These are phyloP conservation scores for Protomyctophum bolini DNA, from an alignment of 2,113 vertebrate species.

Conservation along the genomic window DNA sequence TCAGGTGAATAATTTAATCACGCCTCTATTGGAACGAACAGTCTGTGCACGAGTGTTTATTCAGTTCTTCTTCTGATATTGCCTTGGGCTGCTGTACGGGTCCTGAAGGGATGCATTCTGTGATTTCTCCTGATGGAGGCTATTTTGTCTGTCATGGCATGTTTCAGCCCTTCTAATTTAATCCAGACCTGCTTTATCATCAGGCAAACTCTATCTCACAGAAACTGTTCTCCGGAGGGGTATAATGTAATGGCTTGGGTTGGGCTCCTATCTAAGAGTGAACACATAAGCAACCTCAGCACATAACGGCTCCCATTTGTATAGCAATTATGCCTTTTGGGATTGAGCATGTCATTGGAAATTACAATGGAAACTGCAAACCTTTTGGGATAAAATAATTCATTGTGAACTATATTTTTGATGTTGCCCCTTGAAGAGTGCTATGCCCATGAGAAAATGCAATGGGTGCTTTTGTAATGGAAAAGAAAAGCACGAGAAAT, in stretches of 20 bases:
- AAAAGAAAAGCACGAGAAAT: background rate
- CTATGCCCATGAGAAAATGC: slow-evolving; percentile 41
- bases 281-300: slow-evolving; percentile 54
- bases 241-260: slow-evolving; percentile 53
- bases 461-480: background rate
- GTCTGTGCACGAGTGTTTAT: slow-evolving; percentile 52
- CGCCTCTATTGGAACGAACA: slow-evolving; percentile 47
- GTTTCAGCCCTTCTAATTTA: slow-evolving; percentile 50
- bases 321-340: slow-evolving; percentile 41
- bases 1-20: slow-evolving; percentile 43
- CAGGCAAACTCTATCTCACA: slow-evolving; percentile 45
- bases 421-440: slow-evolving; percentile 15
- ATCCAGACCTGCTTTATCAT: slow-evolving; percentile 57
- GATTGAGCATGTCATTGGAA: slow-evolving; percentile 36
- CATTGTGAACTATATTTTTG: slow-evolving; percentile 2
- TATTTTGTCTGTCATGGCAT: slow-evolving; percentile 46
- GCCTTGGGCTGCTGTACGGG: slow-evolving; percentile 29
- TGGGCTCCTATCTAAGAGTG: slow-evolving; percentile 41
- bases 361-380: slow-evolving; percentile 9
- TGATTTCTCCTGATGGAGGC: slow-evolving; percentile 36
- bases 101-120: slow-evolving; percentile 44
- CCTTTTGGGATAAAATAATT: slow-evolving; percentile 7
- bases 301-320: slow-evolving; percentile 50
- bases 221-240: slow-evolving; percentile 54
- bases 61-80: slow-evolving; percentile 56